These are phyloP conservation scores for Centruroides vittatus DNA, from an alignment of 1,140 invertebrate species.

Conservation along the genomic window DNA sequence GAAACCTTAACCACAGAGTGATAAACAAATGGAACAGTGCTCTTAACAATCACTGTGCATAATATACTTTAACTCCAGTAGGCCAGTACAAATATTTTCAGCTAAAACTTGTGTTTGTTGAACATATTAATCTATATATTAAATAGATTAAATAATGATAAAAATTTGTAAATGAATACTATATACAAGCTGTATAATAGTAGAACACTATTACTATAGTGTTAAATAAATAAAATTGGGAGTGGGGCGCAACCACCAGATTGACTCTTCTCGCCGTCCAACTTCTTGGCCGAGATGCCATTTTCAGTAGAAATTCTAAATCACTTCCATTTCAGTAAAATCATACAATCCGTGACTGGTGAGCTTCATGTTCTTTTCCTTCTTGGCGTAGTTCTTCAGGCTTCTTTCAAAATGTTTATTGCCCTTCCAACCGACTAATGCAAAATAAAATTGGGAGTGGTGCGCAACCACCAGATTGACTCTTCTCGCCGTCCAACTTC, in stretches of 20 bases:
- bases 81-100: no score
- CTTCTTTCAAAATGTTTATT: conserved; percentile 31
- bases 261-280: conserved; percentile 31
- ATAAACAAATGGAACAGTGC: no score
- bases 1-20: no score
- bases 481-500: conserved; percentile 27
- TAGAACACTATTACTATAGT: no score
- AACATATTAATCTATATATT: no score
- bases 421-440: conserved; percentile 32
- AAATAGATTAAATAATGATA: no score
- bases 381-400: conserved; percentile 25
- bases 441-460: conserved; percentile 26
- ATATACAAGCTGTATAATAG: no score
- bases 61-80: no score
- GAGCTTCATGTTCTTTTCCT: conserved; percentile 23
- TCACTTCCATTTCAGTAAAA: conserved; percentile 7
- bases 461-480: conserved; percentile 29
- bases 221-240: conserved; percentile 28
- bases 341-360: conserved; percentile 30
- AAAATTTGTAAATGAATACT: no score
- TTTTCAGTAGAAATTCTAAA: no score
- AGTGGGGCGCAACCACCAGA: conserved; percentile 26
- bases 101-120: no score
- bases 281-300: conserved; percentile 3
- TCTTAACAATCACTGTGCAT: no score